Evolutionary conservation across 2,888 invertebrate genomes (phyloP), one percentile per base, ranked within the genome.

Genomic region (Cataglyphis cursor): DNA sequence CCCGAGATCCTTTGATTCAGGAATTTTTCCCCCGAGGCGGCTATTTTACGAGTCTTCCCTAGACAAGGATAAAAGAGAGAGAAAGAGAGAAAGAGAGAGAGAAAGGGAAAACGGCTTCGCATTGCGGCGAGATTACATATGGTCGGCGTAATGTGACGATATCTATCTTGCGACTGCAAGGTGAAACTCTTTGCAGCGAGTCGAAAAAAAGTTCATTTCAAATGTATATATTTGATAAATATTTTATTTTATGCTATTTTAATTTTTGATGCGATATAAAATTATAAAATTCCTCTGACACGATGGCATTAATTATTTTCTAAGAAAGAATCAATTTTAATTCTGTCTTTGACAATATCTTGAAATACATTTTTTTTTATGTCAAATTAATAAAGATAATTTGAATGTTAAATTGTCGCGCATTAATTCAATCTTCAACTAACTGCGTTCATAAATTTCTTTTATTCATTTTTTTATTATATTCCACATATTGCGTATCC

Each of bases 1-100:
- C 66, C 76, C 76, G 66, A 76, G 76, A 76, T 76, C 65, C 57
- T 76, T 76, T 76, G 76, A 76, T 76, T 76, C 57, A 76, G 66
- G 5, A 76, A 76, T 76, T 76, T 76, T 76, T 76, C 41, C 28
- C 51, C 51, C 21, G 54, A 66, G 41, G 57, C 66, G 54, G 9
- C 35, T 57, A 65, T 65, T 76, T 76, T 41, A 66, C 21, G 28
- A 41, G 57, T 8, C 65, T 76, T 41, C 15, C 38, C 57, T 28
- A 18, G 35, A 21, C 6, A 64, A 10, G 44, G n/a, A 38, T 51
- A 51, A 51, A n/a, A n/a, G 41, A 44, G 4, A 61, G 18, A 61
- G 15, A 61, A 15, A 21, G 44, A 0, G 18, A 24, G 41, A 15
- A 44, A 15, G 44, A 8, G 35, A 10, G 64, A 41, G 41, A 44